These are phyloP conservation scores for Oceanites oceanicus DNA, from an alignment of 2,113 vertebrate genomes.

Conservation along the genomic window DNA sequence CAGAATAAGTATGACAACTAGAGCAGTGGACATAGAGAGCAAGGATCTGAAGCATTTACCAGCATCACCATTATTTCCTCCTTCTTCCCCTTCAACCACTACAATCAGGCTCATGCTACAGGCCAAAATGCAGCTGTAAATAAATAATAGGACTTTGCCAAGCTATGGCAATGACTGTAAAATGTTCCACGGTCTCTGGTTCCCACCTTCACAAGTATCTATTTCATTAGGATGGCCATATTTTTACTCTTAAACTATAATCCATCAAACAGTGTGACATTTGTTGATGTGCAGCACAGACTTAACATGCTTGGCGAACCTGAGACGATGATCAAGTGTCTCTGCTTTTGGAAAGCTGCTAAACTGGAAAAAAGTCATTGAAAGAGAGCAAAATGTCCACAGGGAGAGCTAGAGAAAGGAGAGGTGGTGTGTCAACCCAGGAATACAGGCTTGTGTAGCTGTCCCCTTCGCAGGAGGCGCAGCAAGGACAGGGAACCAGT, in stretches of 20 bases:
- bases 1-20: neutral
- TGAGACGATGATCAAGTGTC: neutral
- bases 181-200: neutral
- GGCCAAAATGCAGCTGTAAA: constrained; percentile 1
- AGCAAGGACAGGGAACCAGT: neutral
- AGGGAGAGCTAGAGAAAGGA: neutral
- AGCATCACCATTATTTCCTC: neutral
- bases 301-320: neutral
- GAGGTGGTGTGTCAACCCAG: neutral
- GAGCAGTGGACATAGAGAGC: neutral
- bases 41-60: neutral
- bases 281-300: neutral
- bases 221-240: neutral
- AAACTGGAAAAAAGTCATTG: neutral
- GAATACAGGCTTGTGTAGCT: neutral
- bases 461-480: neutral
- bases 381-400: neutral
- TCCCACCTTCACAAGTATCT: constrained; percentile 2
- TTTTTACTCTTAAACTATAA: constrained; percentile 17
- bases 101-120: neutral
- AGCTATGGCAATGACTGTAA: neutral
- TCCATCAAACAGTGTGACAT: neutral
- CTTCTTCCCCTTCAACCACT: neutral
- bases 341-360: neutral
- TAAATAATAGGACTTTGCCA: neutral